These are phyloP conservation scores for Brienomyrus brachyistius DNA, from an alignment of 2,113 vertebrate species.

Conservation along the genomic window DNA sequence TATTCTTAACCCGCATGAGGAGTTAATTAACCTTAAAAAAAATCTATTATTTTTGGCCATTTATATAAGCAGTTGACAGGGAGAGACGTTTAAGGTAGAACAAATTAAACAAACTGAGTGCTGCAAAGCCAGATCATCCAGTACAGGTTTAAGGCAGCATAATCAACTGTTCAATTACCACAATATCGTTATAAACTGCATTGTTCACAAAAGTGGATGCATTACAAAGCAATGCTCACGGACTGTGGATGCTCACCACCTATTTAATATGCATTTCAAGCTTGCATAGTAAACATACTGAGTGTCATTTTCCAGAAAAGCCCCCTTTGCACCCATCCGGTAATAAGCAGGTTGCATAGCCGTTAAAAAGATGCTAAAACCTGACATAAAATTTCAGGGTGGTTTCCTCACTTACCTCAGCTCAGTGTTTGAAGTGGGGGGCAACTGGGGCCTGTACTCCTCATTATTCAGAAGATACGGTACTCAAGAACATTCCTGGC, in stretches of 20 bases:
- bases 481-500: background rate
- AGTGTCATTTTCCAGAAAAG: background rate
- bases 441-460: background rate
- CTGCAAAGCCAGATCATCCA: background rate
- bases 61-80: background rate
- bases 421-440: background rate
- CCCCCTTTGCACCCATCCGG: no score
- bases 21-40: background rate
- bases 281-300: background rate
- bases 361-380: background rate
- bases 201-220: background rate
- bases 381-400: background rate
- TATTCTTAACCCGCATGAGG: background rate
- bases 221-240: background rate
- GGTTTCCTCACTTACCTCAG: background rate
- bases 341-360: background rate
- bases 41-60: background rate
- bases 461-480: background rate
- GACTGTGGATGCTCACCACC: background rate
- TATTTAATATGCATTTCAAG: background rate
- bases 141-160: background rate
- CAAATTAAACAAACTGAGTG: background rate
- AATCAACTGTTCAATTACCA: background rate
- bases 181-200: background rate
- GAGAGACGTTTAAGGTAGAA: background rate